Evolutionary conservation across 2,888 invertebrate genomes (phyloP).

Genomic region (Lasioglossum vierecki): DNA sequence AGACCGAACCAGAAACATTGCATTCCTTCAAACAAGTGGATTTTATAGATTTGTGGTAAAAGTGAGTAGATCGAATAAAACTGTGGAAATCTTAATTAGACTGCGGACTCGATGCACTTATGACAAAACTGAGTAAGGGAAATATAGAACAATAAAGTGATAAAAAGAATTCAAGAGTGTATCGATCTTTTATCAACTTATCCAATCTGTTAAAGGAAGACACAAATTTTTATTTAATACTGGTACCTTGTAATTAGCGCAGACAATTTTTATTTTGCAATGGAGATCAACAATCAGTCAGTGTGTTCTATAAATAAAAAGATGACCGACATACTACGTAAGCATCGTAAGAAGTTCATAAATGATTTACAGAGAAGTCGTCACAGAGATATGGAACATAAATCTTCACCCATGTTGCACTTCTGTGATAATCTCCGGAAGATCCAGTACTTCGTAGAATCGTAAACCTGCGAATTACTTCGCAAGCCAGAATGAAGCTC

Average conservation of each 20-base stretch:
- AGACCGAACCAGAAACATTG: not conserved
- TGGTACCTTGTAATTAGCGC: no score
- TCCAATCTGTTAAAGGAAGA: no score
- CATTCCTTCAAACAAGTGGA: not conserved
- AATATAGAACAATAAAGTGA: no score
- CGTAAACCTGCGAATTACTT: conserved; percentile 2
- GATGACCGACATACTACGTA: not conserved
- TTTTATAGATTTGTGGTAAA: not conserved
- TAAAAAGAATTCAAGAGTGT: no score
- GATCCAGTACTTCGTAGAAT: conserved; percentile 4
- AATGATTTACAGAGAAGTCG: not conserved
- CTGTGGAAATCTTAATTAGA: not conserved
- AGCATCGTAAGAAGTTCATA: not conserved
- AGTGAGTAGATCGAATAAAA: not conserved
- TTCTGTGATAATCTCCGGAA: not conserved
- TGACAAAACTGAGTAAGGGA: no score
- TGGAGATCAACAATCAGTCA: not conserved
- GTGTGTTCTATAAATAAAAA: not conserved
- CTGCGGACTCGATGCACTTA: not conserved
- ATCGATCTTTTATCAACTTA: no score
- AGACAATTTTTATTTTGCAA: no score
- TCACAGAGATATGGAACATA: not conserved
- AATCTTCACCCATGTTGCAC: conserved; percentile 1
- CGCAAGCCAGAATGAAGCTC: not conserved
- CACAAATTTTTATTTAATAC: no score